Evolutionary conservation across 2,797 vertebrate genomes (phyloP).

Genomic region (Rhinogobio ventralis): DNA sequence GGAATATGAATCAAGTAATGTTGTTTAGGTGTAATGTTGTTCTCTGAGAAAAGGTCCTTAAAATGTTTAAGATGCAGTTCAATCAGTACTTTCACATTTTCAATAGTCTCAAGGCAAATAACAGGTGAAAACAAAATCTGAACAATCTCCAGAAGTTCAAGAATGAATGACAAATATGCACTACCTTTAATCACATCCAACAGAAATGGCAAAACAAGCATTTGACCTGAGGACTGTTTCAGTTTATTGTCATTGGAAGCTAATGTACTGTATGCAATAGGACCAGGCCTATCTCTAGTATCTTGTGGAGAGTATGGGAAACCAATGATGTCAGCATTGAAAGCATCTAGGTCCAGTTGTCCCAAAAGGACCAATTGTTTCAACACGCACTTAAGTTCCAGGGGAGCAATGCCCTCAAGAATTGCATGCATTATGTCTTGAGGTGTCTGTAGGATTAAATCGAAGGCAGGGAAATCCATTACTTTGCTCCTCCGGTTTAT

Average conservation of each 20-base stretch:
- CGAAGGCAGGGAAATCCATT: constrained; percentile 28
- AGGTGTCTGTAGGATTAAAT: constrained; percentile 31
- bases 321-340: constrained; percentile 17
- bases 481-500: constrained; percentile 35
- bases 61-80: constrained; percentile 57
- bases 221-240: constrained; percentile 39
- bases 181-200: constrained; percentile 28
- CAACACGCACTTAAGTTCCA: constrained; percentile 39
- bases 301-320: constrained; percentile 32
- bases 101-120: constrained; percentile 8
- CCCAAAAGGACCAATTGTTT: constrained; percentile 40
- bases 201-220: constrained; percentile 35
- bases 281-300: neutral
- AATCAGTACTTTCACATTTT: constrained; percentile 40
- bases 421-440: constrained; percentile 47
- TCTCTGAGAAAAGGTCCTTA: constrained; percentile 48
- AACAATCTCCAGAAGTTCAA: constrained; percentile 46
- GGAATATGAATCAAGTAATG: constrained; percentile 52
- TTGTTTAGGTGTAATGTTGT: constrained; percentile 55
- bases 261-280: constrained; percentile 24
- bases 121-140: constrained; percentile 24
- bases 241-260: constrained; percentile 34
- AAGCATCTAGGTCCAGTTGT: constrained; percentile 29
- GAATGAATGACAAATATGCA: constrained; percentile 28
- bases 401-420: constrained; percentile 42